Evolutionary conservation across 53 echinoderm and acorn worm genomes (phyloP).

Genomic region (Temnopleurus reevesii): DNA sequence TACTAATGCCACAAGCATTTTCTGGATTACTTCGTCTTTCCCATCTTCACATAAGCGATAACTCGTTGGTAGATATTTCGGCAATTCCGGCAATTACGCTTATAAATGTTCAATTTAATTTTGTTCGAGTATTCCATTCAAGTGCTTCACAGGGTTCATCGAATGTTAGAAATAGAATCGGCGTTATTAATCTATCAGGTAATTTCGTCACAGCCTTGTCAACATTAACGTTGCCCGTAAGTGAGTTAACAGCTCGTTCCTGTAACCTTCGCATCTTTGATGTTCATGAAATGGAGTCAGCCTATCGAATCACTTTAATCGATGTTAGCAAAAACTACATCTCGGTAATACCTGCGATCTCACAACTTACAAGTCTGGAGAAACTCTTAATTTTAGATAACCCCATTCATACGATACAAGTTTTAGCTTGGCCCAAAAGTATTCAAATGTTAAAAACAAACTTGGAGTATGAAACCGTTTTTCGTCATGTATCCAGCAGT

Average conservation of each 20-base stretch:
- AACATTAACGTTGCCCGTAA: background rate
- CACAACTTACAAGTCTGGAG: background rate
- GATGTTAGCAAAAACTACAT: background rate
- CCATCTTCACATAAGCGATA: too few species aligned
- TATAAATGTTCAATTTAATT: too few species aligned
- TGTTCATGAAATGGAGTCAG: background rate
- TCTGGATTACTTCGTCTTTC: too few species aligned
- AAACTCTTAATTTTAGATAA: background rate
- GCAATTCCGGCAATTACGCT: too few species aligned
- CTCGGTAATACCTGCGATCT: background rate
- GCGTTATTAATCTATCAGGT: too few species aligned
- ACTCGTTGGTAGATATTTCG: too few species aligned
- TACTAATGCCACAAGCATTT: background rate
- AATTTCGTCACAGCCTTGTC: background rate
- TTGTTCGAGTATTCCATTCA: too few species aligned
- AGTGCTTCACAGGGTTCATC: too few species aligned
- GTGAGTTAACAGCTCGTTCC: background rate
- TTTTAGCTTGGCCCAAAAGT: background rate
- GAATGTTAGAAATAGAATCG: too few species aligned
- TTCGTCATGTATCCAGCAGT: too few species aligned
- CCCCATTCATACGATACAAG: background rate
- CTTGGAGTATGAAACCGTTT: too few species aligned
- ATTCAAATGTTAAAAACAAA: too few species aligned
- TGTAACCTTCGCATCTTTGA: background rate
- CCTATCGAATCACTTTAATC: background rate